Evolutionary conservation across 2,113 vertebrate species (phyloP).

Genomic region (Hydrolagus affinis): DNA sequence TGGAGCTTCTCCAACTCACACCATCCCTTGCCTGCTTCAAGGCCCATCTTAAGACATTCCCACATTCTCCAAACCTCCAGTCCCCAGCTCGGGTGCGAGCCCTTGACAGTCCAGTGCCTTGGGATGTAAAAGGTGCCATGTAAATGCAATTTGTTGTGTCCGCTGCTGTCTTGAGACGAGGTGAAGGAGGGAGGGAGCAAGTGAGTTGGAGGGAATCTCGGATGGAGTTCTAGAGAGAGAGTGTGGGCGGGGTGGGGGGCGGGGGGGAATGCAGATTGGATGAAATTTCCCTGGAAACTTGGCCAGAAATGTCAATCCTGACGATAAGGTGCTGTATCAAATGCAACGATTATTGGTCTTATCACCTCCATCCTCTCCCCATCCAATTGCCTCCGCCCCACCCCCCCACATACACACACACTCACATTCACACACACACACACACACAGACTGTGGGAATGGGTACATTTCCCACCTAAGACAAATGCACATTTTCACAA

Average conservation of each 20-base stretch:
- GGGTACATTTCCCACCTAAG: background rate
- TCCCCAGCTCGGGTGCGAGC: background rate
- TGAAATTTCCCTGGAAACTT: no score
- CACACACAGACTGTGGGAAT: background rate
- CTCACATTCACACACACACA: no score
- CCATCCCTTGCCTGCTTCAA: background rate
- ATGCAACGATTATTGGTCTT: no score
- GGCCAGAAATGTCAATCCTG: no score
- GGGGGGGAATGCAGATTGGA: no score
- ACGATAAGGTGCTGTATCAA: no score
- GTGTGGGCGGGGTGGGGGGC: no score
- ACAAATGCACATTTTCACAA: background rate
- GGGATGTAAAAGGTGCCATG: background rate
- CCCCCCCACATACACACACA: no score
- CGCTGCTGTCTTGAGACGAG: background rate
- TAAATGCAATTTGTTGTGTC: slow-evolving; percentile 6
- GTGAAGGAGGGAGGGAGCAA: background rate
- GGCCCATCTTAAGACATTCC: background rate
- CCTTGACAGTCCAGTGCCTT: background rate
- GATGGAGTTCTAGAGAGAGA: background rate
- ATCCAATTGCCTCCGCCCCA: no score
- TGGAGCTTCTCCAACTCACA: background rate
- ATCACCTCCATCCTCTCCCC: no score
- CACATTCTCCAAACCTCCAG: background rate
- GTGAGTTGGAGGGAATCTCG: background rate